These are phyloP conservation scores for Zaprionus taronus DNA, from an alignment of 1,140 invertebrate genomes.

Conservation along the genomic window DNA sequence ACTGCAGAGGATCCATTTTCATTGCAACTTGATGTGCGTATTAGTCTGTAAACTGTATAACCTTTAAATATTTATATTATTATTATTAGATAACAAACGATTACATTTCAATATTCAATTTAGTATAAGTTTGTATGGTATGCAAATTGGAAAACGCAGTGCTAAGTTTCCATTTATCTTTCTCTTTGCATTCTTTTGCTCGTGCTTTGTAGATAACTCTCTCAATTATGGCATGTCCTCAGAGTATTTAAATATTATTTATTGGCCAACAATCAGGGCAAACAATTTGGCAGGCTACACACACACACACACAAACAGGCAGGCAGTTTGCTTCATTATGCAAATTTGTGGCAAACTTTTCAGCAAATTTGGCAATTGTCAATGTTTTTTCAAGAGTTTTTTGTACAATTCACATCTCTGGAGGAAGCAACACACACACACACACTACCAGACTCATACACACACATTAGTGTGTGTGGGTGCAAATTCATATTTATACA, in stretches of 20 bases:
- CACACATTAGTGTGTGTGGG: neutral
- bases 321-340: slow-evolving; percentile 28
- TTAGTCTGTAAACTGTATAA: no score
- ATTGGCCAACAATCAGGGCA: slow-evolving; percentile 27
- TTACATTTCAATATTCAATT: neutral
- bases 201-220: neutral
- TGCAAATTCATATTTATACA: slow-evolving; percentile 14
- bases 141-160: neutral
- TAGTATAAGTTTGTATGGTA: neutral
- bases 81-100: neutral
- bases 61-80: neutral
- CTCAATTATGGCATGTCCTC: slow-evolving; percentile 25
- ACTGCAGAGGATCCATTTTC: neutral
- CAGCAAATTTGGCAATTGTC: slow-evolving; percentile 28
- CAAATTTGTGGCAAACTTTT: slow-evolving; percentile 26
- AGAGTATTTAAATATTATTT: slow-evolving; percentile 22
- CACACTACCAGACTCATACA: neutral
- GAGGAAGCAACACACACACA: neutral
- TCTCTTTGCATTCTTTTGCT: neutral
- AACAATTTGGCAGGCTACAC: neutral
- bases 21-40: no score
- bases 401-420: neutral
- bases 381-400: slow-evolving; percentile 32
- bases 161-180: neutral
- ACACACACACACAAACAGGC: neutral